A percentile compares a stretch with the other conserved stretches of the same genome.
Evolutionary conservation across 1,140 invertebrate species (phyloP).

Genomic region (Drosophila tropicalis): DNA sequence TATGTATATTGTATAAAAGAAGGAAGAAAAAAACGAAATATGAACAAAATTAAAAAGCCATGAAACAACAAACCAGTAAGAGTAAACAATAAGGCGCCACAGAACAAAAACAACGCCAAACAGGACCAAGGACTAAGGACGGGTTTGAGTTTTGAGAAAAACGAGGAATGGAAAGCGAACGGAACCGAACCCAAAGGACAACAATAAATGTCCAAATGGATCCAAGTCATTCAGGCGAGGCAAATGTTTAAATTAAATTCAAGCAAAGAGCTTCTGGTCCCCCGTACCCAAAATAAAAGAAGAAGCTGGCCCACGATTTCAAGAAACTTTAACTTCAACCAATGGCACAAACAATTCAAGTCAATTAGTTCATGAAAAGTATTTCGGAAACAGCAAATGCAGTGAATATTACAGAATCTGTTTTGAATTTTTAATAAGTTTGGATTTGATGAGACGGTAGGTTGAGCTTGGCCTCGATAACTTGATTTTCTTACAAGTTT

Average conservation of each 20-base stretch:
- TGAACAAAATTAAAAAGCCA: conserved; percentile 44
- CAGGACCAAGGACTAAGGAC: not conserved
- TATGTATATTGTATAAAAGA: not conserved
- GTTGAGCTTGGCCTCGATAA: no score
- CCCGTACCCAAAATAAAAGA: no score
- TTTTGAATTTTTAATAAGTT: no score
- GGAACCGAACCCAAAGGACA: not conserved
- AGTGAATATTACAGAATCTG: no score
- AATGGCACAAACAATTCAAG: not conserved
- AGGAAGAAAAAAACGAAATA: not conserved
- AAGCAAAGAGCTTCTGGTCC: not conserved
- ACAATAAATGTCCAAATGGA: conserved; percentile 13
- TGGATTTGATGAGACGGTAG: no score
- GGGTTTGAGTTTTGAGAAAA: not conserved
- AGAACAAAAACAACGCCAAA: conserved; percentile 5
- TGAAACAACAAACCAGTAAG: conserved; percentile 34
- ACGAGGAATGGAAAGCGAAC: not conserved
- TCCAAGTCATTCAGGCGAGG: conserved; percentile 6
- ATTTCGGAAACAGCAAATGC: not conserved
- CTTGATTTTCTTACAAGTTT: no score
- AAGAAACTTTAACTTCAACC: not conserved
- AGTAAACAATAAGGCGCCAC: conserved; percentile 21
- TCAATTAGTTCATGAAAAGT: conserved; percentile 1
- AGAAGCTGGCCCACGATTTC: no score
- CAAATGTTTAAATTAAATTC: conserved; percentile 28